A percentile compares a stretch with the other conserved stretches of the same genome.
These are phyloP conservation scores for Numida meleagris DNA, from an alignment of 2,113 vertebrate species.

Conservation along the genomic window DNA sequence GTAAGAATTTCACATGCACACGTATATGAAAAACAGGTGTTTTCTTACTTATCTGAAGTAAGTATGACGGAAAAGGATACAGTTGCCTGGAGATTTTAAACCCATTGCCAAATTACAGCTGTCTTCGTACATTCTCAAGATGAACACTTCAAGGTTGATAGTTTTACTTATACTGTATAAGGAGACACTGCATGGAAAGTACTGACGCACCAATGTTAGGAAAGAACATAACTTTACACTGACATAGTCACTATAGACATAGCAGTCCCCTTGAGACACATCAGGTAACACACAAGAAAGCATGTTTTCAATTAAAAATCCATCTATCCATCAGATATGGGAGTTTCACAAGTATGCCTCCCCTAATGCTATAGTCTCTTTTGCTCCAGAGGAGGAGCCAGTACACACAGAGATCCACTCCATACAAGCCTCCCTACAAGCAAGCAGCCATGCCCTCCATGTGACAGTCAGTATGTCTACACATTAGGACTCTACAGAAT, in stretches of 20 bases:
- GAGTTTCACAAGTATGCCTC: not conserved
- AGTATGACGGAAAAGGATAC: not conserved
- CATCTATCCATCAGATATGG: not conserved
- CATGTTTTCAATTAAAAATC: not conserved
- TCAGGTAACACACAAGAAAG: not conserved
- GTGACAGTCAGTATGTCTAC: not conserved
- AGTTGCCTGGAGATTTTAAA: conserved; percentile 24
- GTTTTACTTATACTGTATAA: not conserved
- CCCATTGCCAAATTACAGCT: not conserved
- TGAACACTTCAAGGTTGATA: not conserved
- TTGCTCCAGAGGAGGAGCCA: not conserved
- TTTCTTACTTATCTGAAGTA: not conserved
- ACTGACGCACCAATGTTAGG: not conserved
- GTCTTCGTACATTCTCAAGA: not conserved
- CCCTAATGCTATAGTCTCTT: not conserved
- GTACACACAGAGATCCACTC: rapidly evolving
- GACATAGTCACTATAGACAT: not conserved
- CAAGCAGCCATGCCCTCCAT: not conserved
- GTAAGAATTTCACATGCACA: not conserved
- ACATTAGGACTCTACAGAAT: not conserved
- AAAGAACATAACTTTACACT: not conserved
- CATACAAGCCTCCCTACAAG: not conserved
- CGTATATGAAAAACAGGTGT: not conserved
- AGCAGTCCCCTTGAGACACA: not conserved
- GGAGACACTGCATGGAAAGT: not conserved